Base-by-base conservation (phyloP, 2,888 invertebrate genomes). In the Molorchus minor region DNA sequence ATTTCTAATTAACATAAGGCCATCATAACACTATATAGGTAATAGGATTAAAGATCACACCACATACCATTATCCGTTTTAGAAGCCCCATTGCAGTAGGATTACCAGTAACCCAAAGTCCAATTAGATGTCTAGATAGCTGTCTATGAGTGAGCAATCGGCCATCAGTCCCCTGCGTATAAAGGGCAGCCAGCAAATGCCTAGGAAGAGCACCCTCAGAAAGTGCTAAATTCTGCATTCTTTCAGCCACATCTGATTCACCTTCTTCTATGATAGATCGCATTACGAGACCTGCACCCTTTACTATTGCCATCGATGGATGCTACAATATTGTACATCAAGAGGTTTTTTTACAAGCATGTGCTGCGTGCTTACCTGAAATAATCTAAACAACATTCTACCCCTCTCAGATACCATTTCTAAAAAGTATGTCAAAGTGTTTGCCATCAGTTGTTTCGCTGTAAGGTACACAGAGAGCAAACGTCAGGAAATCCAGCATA, bases 361-460 rank as follows among this genome's bases (percentile, higher is more conserved):
- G n/a, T n/a, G n/a, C n/a, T n/a, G n/a, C n/a, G n/a, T n/a, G n/a
- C n/a, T 7, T 74, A 91, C 92, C 86, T 93, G 92, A 81, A 97
- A 97, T 36, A 99, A 83, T 77, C 93, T 91, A 79, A 97, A 99
- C 15, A 99, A 83, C 59, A 91, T 89, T 56, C 97, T 87, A 3
- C 98, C 98, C 67, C 93, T 87, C 51, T 90, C 88, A 2, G 99
- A 96, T 1, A 98, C 97, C 88, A 98, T 89, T 81, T 96, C 94
- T 17, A 98, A 82, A n/a, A 51, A 98, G 84, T 70, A 88, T 88
- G 80, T 99, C 98, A 80, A 97, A 97, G 78, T 95, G 94, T 76
- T 93, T 93, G 47, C 96, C 96, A 76, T 98, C 96, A 0, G 99
- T 99, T 2, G 99, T 99, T 82, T 99, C 99, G 76, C 96, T 96